phyloP scores from a whole-genome alignment of 2,113 vertebrate genomes.

The Tor tambroides region DNA sequence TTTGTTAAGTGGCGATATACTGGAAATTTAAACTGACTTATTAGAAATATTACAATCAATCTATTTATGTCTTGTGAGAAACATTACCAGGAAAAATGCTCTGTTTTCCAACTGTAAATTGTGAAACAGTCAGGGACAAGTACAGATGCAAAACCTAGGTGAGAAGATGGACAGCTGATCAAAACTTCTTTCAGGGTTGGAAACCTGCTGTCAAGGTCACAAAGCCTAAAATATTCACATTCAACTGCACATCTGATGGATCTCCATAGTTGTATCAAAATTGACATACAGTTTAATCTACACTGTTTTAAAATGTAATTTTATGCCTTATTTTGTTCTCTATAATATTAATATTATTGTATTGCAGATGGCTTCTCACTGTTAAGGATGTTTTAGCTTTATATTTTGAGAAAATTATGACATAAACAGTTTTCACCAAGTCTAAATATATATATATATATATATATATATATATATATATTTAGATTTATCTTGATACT shows the following conservation, averaged over 20 bases:
- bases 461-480: too few species aligned
- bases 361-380: background rate
- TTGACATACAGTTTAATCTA: background rate
- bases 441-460: background rate
- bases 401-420: background rate
- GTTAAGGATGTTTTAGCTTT: background rate
- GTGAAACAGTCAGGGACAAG: background rate
- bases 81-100: background rate
- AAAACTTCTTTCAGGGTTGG: conserved; percentile 2
- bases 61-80: background rate
- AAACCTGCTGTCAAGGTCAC: background rate
- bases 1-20: background rate
- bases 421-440: background rate
- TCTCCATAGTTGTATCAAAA: background rate
- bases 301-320: background rate
- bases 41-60: background rate
- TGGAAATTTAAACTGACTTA: background rate
- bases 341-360: background rate
- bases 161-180: conserved; percentile 27
- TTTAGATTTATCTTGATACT: too few species aligned
- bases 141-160: background rate
- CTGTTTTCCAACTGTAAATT: background rate
- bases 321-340: background rate
- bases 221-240: background rate
- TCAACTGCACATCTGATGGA: conserved; percentile 6